Conservation (phyloP, 1,140 invertebrate genomes). For the Temnothorax longispinosus region DNA sequence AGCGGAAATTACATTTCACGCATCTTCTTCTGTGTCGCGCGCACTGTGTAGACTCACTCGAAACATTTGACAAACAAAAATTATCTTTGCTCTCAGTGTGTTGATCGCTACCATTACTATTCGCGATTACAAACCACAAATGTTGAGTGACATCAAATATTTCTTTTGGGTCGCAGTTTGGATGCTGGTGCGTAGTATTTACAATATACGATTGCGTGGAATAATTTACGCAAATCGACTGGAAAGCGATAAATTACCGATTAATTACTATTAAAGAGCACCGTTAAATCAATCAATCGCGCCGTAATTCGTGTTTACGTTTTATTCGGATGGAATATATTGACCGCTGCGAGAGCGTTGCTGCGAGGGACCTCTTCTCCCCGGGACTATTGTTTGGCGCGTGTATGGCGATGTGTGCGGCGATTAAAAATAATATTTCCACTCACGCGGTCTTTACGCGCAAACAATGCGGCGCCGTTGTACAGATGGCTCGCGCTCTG, state of each 20-base stretch:
- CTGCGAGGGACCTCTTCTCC: background rate
- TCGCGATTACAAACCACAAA: background rate
- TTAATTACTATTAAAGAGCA: slow-evolving; percentile 58
- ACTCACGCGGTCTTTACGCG: slow-evolving; percentile 36
- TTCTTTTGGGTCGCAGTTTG: slow-evolving; percentile 3
- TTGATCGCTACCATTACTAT: slow-evolving; percentile 4
- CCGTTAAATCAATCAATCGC: slow-evolving; percentile 53
- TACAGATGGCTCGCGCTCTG: slow-evolving; percentile 56
- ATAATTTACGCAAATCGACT: slow-evolving; percentile 48
- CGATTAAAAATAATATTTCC: slow-evolving; percentile 64
- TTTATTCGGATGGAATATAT: slow-evolving; percentile 42
- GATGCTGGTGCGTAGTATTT: slow-evolving; percentile 7
- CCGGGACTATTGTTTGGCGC: slow-evolving; percentile 12
- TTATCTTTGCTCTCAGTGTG: background rate
- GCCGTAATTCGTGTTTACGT: slow-evolving; percentile 47
- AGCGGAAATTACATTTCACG: slow-evolving; percentile 7
- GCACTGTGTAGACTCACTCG: too few relatives aligned
- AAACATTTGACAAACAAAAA: slow-evolving; percentile 3
- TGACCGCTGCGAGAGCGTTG: slow-evolving; percentile 1
- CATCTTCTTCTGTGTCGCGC: background rate
- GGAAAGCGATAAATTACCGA: slow-evolving; percentile 43
- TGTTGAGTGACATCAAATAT: slow-evolving; percentile 19
- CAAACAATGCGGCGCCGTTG: slow-evolving; percentile 50
- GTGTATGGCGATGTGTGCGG: background rate
- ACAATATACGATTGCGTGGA: slow-evolving; percentile 33